A percentile compares a stretch with the other conserved stretches of the same genome.
Conservation (phyloP, 2,113 vertebrate genomes). For the Cephalophus harveyi region DNA sequence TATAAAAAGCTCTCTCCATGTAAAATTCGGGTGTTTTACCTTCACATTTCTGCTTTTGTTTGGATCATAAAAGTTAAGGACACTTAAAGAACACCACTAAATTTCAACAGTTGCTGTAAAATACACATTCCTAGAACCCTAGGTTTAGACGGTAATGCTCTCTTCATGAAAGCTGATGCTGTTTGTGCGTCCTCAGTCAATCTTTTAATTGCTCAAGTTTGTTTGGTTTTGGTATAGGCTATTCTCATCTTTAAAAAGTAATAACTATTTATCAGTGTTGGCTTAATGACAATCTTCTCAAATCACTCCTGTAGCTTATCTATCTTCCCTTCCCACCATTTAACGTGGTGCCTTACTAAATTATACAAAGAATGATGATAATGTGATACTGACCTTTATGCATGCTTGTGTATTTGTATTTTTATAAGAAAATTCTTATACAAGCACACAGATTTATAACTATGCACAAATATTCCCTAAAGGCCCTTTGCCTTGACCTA, state of each 20-base stretch:
- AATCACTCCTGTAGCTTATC: not conserved
- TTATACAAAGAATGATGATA: not conserved
- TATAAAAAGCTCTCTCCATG: conserved; percentile 40
- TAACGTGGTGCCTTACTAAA: not conserved
- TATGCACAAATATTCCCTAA: not conserved
- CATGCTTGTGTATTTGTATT: not conserved
- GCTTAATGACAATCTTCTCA: not conserved
- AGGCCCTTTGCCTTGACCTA: not conserved
- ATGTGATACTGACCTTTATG: not conserved
- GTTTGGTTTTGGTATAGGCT: not conserved
- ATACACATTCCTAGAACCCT: not conserved
- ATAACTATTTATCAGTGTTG: not conserved
- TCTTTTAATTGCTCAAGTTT: not conserved
- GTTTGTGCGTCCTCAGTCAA: not conserved
- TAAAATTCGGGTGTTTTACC: conserved; percentile 34
- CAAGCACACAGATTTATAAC: not conserved
- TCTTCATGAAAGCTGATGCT: not conserved
- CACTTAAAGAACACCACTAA: conserved; percentile 24
- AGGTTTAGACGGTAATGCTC: not conserved
- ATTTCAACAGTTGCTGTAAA: conserved; percentile 42
- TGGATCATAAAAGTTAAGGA: conserved; percentile 51
- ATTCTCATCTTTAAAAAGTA: not conserved
- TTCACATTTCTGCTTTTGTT: conserved; percentile 44
- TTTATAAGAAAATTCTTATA: not conserved
- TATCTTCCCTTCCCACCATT: not conserved